Percentiles rank a stretch among this genome's conserved stretches.
Evolutionary conservation across 2,888 invertebrate species (phyloP).

Genomic region (Yponomeuta malinellus): DNA sequence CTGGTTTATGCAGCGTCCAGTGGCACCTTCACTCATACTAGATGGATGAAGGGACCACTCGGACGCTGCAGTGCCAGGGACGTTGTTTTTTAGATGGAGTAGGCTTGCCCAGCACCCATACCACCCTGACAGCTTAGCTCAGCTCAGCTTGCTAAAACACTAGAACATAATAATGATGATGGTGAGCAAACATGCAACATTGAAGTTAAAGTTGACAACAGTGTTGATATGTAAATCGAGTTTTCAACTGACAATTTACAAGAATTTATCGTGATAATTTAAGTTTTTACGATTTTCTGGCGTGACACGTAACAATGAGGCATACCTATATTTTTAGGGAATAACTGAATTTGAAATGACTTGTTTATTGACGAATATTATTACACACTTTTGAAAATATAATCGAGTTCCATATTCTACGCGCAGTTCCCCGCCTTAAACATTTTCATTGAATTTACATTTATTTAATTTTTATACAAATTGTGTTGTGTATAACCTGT

Average conservation of each 20-base stretch:
- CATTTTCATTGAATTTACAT: not conserved
- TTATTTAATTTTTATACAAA: not conserved
- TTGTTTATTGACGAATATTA: conserved; percentile 60
- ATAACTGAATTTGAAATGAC: conserved; percentile 49
- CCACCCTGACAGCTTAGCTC: too few relatives aligned
- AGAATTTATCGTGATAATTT: conserved; percentile 52
- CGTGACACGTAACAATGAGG: conserved; percentile 66
- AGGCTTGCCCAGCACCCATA: too few relatives aligned
- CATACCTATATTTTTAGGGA: conserved; percentile 22
- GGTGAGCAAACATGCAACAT: conserved; percentile 48
- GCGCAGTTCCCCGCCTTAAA: not conserved
- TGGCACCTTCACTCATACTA: too few relatives aligned
- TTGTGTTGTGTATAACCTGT: conserved; percentile 5
- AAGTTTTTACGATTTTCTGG: conserved; percentile 47
- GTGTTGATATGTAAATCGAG: conserved; percentile 62
- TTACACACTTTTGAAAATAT: conserved; percentile 22
- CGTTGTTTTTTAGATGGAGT: too few relatives aligned
- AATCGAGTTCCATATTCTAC: not conserved
- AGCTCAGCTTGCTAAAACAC: conserved; percentile 14
- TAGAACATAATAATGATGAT: conserved; percentile 34
- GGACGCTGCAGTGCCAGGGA: too few relatives aligned
- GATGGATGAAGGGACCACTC: too few relatives aligned
- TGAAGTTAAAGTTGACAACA: conserved; percentile 48
- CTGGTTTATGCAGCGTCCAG: too few relatives aligned
- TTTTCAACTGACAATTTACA: conserved; percentile 35